Base-by-base conservation (phyloP, 2,888 invertebrate genomes). In the Ennomos erosarius region DNA sequence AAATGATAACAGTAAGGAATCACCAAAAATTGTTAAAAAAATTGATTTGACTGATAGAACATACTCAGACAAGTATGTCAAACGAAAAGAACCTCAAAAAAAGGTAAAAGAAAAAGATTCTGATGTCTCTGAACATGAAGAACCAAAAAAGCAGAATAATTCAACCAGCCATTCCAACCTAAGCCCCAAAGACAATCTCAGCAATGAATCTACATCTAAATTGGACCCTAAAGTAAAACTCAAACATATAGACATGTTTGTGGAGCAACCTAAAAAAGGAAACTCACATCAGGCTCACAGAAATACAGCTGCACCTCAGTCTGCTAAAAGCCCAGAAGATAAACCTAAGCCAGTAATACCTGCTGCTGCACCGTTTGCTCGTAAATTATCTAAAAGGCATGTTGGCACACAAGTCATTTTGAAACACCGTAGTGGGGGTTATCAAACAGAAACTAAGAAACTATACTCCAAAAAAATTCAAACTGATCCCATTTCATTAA, bases 201-300 rank as follows among this genome's bases (percentile, higher is more conserved):
- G 65, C 67, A 73, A 59, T 67, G 77, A 79, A 52, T 74, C 70
- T 57, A 52, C 73, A 13, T 58, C 65, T 50, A 90, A 87, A 75
- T 43, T 64, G 55, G 90, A 90, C 44, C 12, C 69, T 54, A 89
- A 86, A 74, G 75, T 42, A 59, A 87, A 85, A 68, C 79, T 90
- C 45, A 87, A 87, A 67, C 73, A 83, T 48, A 84, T 92, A 73
- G 85, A 92, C 68, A 87, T 92, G 81, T 92, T 92, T 78, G 69
- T 69, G 37, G 84, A 85, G 48, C 81, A 82, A 54, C 79, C 85
- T 54, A 82, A 83, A 67, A 90, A 89, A 72, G 36, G 63, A 1
- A 70, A 64, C 57, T 51, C 75, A 38, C 85, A 87, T 66, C 85
- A 84, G 47, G 67, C 87, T 46, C 84, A 79, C 64, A 85, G 87